Percentiles rank a stretch among this genome's conserved stretches.
Evolutionary conservation across 2,797 vertebrate genomes (phyloP).

Genomic region (Anabas testudineus): DNA sequence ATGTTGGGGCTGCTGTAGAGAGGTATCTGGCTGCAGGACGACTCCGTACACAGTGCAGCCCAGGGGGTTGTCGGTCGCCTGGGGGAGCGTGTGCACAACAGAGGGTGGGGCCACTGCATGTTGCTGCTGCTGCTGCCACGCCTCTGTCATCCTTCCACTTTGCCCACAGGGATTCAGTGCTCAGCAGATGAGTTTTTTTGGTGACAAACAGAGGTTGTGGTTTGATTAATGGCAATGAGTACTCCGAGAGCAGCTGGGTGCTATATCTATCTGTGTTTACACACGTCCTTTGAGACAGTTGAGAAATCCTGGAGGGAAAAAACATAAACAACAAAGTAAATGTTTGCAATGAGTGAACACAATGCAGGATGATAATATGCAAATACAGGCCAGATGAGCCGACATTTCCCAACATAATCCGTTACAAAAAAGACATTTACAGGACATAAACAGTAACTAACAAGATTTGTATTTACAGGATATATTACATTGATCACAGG

Average conservation of each 20-base stretch:
- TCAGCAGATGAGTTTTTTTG: slow-evolving; percentile 30
- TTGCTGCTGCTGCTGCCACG: slow-evolving; percentile 89
- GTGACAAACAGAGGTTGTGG: slow-evolving; percentile 29
- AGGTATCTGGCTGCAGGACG: slow-evolving; percentile 90
- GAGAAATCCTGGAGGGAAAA: slow-evolving; percentile 42
- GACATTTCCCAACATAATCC: not conserved
- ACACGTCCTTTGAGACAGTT: slow-evolving; percentile 33
- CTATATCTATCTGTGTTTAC: slow-evolving; percentile 7
- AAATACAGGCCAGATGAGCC: not conserved
- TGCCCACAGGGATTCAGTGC: slow-evolving; percentile 69
- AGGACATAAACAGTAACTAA: not conserved
- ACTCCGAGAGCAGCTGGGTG: slow-evolving; percentile 1
- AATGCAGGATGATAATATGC: not conserved
- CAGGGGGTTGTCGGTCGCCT: slow-evolving; percentile 88
- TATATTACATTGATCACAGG: not conserved
- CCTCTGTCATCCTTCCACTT: slow-evolving; percentile 87
- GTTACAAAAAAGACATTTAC: not conserved
- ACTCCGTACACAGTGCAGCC: slow-evolving; percentile 95
- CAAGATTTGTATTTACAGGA: not conserved
- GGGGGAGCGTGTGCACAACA: slow-evolving; percentile 91
- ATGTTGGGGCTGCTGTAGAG: slow-evolving; percentile 85
- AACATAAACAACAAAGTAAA: not conserved
- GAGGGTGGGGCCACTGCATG: slow-evolving; percentile 90
- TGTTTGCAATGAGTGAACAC: not conserved
- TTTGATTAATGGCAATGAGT: slow-evolving; percentile 12